Evolutionary conservation across 2,113 vertebrate genomes (phyloP), one percentile per base, ranked within the genome.

Genomic region (Uria lomvia): DNA sequence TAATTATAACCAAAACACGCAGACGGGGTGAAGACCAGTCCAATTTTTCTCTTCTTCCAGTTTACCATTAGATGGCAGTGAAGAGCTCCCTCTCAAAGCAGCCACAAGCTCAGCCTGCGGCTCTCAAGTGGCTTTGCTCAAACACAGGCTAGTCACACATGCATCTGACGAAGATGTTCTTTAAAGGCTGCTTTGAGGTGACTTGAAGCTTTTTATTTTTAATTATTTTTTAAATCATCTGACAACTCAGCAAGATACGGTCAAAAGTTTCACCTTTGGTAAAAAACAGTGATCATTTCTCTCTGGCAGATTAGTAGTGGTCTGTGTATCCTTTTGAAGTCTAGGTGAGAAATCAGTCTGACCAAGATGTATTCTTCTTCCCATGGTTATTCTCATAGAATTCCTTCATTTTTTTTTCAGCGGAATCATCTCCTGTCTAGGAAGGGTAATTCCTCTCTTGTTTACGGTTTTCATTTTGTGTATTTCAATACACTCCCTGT

Each of bases 11-110:
- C 12, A 30, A n/a, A 87, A 36, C 2, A 1, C 49, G 72, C 27
- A 0, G 2, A 11, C 2, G 0, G 12, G 4, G 7, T 52, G 24
- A 72, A 72, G 65, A 60, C 8, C 11, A 17, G 27, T 18, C 27
- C 38, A 15, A 22, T 58, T 92, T 79, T 56, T 65, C 26, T 78
- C 84, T 56, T 94, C 65, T 65, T 27, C 22, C 50, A 21, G 13
- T 42, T 75, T 42, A 19, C 96, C 96, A 38, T 93, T 91, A 97
- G 96, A 73, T 96, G 96, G 96, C 96, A 91, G 94, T 5, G 85
- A 78, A 72, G 30, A 91, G 87, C 93, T 91, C 94, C 42, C 13
- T 59, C 49, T 53, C 66, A 59, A 18, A 60, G 77, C 68, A 24
- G 40, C 53, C 36, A 3, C 5, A 3, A 20, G 21, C 75, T 72